Percentiles rank a stretch among this genome's conserved stretches.
These are phyloP conservation scores for Carassius gibelio DNA, from an alignment of 2,113 vertebrate genomes.

Conservation along the genomic window DNA sequence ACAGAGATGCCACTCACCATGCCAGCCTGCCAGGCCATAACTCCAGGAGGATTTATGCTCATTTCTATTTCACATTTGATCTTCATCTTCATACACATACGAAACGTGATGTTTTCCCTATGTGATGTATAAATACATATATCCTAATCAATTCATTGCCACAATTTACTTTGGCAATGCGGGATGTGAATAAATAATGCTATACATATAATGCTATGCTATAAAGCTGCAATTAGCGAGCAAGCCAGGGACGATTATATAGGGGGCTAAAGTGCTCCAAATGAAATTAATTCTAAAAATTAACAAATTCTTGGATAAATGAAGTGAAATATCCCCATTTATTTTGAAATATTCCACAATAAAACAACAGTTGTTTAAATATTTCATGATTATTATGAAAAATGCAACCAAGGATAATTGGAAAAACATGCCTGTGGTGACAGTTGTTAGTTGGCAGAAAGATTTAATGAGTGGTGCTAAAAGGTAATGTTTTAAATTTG, in stretches of 20 bases:
- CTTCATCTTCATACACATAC: not conserved
- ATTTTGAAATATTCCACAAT: not conserved
- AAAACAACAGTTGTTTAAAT: not conserved
- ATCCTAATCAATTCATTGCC: not conserved
- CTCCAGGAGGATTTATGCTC: constrained; percentile 4
- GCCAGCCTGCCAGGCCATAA: constrained; percentile 1
- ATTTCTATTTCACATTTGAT: constrained; percentile 6
- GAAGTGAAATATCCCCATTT: not conserved
- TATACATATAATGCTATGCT: not conserved
- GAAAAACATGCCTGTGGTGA: not conserved
- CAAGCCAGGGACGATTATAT: not conserved
- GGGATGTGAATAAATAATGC: not conserved
- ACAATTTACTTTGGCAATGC: not conserved
- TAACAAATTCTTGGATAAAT: not conserved
- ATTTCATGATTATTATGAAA: not conserved
- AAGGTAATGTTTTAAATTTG: too few species aligned
- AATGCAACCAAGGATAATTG: not conserved
- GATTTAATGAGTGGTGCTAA: too few species aligned
- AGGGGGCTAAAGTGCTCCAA: not conserved
- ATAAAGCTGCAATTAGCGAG: not conserved
- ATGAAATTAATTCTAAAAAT: not conserved
- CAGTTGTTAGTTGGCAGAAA: too few species aligned
- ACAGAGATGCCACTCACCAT: constrained; percentile 18
- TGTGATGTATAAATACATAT: not conserved
- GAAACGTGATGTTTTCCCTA: not conserved